These are phyloP conservation scores for Antennarius striatus DNA, from an alignment of 2,113 vertebrate genomes.

Conservation along the genomic window DNA sequence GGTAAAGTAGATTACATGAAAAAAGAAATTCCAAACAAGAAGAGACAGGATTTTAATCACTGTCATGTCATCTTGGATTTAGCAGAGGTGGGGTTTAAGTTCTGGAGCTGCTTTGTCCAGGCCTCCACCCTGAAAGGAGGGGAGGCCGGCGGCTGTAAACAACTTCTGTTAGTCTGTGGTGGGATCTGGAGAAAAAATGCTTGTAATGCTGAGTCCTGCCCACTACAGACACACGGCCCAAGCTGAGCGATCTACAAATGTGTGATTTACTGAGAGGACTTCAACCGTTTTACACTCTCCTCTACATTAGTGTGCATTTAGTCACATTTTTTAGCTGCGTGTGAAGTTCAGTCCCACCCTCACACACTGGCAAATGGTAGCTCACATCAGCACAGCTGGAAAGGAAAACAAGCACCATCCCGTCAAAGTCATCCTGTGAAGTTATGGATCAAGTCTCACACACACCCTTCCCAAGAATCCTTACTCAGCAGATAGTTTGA, in stretches of 20 bases:
- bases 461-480: not conserved
- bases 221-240: conserved; percentile 27
- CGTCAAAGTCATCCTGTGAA: not conserved
- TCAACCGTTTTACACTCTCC: not conserved
- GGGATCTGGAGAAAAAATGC: conserved; percentile 49
- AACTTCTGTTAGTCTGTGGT: conserved; percentile 40
- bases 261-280: not conserved
- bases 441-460: too few species aligned
- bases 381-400: not conserved
- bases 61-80: too few species aligned
- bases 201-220: conserved; percentile 58
- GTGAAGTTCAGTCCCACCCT: not conserved
- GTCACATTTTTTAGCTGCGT: not conserved
- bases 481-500: too few species aligned
- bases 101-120: not conserved
- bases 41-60: not conserved
- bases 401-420: not conserved
- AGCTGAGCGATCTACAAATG: conserved; percentile 23
- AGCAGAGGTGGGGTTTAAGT: conserved; percentile 19
- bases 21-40: not conserved
- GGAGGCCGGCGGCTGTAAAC: conserved; percentile 25
- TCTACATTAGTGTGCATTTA: not conserved
- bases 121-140: conserved; percentile 14
- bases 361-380: too few species aligned
- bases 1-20: conserved; percentile 4